Base-by-base conservation (phyloP, 2,113 vertebrate species). In the Polypterus senegalus region DNA sequence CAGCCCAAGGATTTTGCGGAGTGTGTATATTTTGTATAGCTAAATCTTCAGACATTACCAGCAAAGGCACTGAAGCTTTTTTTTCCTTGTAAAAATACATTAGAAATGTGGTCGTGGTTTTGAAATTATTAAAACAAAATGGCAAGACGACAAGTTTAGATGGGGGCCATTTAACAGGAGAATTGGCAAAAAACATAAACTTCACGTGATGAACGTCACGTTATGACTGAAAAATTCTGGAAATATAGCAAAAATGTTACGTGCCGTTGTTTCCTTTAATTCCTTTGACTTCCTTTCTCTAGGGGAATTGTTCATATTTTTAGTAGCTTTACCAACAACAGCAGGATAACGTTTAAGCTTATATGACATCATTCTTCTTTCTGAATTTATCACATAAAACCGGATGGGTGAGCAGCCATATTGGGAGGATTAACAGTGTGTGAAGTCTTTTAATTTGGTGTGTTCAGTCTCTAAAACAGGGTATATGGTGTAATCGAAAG, bases 11-110 rank as follows among this genome's bases (percentile, higher is more conserved):
- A 86, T 86, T 85, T 80, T 80, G 82, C 81, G 79, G 75, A 73
- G 80, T 79, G 74, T 86, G 84, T 93, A 89, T 88, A 88, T 88
- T 94, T 92, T 93, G 83, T 92, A 91, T 87, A 77, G 84, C 69
- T 89, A 80, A 79, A 70, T 27, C 79, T 78, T 81, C 72, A 74
- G 75, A 73, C 73, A 77, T 80, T 83, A 74, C 72, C 71, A 69
- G 62, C n/a, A 74, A 75, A 65, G 1, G n/a, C 67, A 65, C 68
- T 76, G 71, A 46, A 75, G 77, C 76, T 77, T 62, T 75, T 60
- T 74, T 67, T 68, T 73, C 66, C 66, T 68, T 56, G 10, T 47
- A 58, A 60, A 69, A 71, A 67, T 61, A 65, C 65, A 63, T 71
- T 63, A 66, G 66, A 64, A 56, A 71, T 65, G 70, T 58, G 69